phyloP scores from a whole-genome alignment of 2,888 invertebrate species.

The Celastrina argiolus region DNA sequence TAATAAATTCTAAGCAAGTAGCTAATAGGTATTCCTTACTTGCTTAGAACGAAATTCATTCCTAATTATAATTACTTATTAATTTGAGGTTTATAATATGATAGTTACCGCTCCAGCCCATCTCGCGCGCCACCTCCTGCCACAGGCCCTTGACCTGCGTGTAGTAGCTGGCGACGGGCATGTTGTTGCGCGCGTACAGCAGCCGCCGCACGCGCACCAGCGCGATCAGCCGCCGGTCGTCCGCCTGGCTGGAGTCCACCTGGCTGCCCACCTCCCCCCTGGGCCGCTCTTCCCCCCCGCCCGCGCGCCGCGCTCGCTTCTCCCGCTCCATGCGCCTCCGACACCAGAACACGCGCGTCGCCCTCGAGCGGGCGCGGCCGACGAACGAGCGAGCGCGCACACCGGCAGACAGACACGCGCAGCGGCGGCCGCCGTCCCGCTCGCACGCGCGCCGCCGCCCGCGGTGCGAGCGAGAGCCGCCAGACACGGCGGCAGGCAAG shows the following conservation, averaged over 20 bases:
- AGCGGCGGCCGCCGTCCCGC: conserved; percentile 52
- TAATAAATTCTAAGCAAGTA: too few relatives aligned
- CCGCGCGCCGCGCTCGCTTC: conserved; percentile 17
- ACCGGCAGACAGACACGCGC: conserved; percentile 67
- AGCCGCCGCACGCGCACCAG: conserved; percentile 61
- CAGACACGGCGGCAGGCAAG: conserved; percentile 63
- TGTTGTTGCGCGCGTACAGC: conserved; percentile 66
- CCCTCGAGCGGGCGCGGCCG: conserved; percentile 45
- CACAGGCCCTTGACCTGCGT: conserved; percentile 61
- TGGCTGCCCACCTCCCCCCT: conserved; percentile 51
- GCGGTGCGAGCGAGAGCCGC: conserved; percentile 38
- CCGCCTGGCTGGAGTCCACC: conserved; percentile 64
- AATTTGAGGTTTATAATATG: too few relatives aligned
- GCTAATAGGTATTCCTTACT: too few relatives aligned
- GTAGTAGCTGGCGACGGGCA: conserved; percentile 71
- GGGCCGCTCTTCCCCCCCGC: conserved; percentile 25
- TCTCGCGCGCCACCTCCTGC: conserved; percentile 59
- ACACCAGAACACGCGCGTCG: conserved; percentile 40
- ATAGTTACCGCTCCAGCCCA: conserved; percentile 62
- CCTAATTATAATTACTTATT: too few relatives aligned
- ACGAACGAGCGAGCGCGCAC: conserved; percentile 60
- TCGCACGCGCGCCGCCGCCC: conserved; percentile 39
- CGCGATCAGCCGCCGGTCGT: conserved; percentile 63
- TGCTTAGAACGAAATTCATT: too few relatives aligned
- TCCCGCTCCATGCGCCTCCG: conserved; percentile 22